These are phyloP conservation scores for Xiphophorus birchmanni DNA, from an alignment of 2,797 vertebrate species.

Conservation along the genomic window DNA sequence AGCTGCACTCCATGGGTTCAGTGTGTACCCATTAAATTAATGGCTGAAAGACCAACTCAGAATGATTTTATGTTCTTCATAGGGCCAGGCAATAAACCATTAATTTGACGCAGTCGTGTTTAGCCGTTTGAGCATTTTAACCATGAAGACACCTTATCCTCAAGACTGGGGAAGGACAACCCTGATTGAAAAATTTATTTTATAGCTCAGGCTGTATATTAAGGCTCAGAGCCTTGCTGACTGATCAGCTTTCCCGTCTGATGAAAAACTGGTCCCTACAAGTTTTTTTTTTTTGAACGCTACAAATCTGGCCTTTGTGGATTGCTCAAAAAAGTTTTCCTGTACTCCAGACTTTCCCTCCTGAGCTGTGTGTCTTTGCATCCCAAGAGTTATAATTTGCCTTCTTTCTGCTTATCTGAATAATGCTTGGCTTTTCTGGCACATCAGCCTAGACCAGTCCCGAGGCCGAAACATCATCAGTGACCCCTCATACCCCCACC, in stretches of 20 bases:
- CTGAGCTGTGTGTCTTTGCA: background rate
- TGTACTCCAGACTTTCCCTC: background rate
- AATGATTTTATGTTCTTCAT: background rate
- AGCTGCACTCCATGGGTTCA: background rate
- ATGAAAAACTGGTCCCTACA: background rate
- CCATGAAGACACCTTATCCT: background rate
- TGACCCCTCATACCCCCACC: too few relatives aligned
- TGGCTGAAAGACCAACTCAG: background rate
- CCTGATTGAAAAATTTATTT: background rate
- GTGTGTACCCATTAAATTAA: background rate
- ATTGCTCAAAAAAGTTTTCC: background rate
- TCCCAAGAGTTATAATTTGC: background rate
- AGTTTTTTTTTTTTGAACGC: too few relatives aligned
- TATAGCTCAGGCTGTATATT: background rate
- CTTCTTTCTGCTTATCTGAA: background rate
- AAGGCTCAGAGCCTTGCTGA: background rate
- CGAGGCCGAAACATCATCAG: too few relatives aligned
- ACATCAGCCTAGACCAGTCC: background rate
- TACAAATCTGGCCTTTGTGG: background rate
- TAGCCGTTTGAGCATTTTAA: background rate
- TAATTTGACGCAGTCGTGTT: background rate
- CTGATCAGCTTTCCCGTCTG: background rate
- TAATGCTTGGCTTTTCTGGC: background rate
- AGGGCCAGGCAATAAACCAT: background rate
- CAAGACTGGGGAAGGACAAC: background rate